Evolutionary conservation across 2,113 vertebrate genomes (phyloP).

Genomic region (Tiliqua scincoides): DNA sequence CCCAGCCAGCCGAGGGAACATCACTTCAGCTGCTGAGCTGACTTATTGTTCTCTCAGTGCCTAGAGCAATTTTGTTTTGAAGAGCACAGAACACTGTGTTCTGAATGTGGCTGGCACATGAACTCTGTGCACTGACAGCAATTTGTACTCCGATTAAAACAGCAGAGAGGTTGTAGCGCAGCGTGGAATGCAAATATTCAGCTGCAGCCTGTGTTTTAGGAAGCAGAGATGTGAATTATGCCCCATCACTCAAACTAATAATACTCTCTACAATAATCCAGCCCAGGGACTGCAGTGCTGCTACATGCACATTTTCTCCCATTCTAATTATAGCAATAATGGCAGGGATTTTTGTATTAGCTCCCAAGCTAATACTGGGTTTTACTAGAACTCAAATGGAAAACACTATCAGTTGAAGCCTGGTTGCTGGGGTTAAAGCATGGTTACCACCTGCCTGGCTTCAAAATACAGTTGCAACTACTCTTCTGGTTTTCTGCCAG

Average conservation of each 20-base stretch:
- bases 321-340: conserved; percentile 52
- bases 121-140: conserved; percentile 84
- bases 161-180: conserved; percentile 69
- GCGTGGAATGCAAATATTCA: conserved; percentile 71
- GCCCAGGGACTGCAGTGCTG: conserved; percentile 43
- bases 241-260: conserved; percentile 48
- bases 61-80: conserved; percentile 84
- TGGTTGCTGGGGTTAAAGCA: conserved; percentile 26
- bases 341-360: conserved; percentile 51
- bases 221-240: conserved; percentile 59
- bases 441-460: conserved; percentile 28
- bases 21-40: conserved; percentile 77
- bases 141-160: conserved; percentile 83
- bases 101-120: conserved; percentile 83
- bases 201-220: conserved; percentile 65
- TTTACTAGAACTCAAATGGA: conserved; percentile 44
- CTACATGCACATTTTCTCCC: conserved; percentile 45
- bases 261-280: conserved; percentile 2
- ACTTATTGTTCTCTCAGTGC: conserved; percentile 84
- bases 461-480: conserved; percentile 37
- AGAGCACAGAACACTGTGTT: conserved; percentile 85
- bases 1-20: conserved; percentile 65
- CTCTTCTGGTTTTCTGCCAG: conserved; percentile 26
- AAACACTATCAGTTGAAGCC: conserved; percentile 2
- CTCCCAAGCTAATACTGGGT: conserved; percentile 50